These are phyloP conservation scores for Drosophila subquinaria DNA, from an alignment of 2,888 invertebrate species.

Conservation along the genomic window DNA sequence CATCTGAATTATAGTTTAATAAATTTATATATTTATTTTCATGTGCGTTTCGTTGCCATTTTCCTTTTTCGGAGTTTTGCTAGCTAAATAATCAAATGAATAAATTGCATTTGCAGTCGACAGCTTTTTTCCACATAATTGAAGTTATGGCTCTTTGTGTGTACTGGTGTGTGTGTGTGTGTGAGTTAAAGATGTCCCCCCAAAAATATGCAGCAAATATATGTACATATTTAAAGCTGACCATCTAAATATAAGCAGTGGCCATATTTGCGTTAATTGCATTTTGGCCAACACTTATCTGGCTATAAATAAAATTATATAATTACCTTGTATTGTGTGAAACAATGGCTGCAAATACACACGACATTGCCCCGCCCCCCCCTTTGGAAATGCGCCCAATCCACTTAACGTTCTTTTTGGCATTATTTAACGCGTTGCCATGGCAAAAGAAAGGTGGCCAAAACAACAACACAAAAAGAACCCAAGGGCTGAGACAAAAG, in stretches of 20 bases:
- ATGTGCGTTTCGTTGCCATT: slow-evolving; percentile 19
- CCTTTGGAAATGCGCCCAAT: slow-evolving; percentile 40
- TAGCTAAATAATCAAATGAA: slow-evolving; percentile 57
- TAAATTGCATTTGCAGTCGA: slow-evolving; percentile 42
- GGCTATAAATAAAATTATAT: slow-evolving; percentile 82
- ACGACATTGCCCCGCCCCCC: neutral
- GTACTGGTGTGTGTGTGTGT: neutral
- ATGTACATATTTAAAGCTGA: neutral
- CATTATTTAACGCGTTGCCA: slow-evolving; percentile 80
- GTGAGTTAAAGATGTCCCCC: slow-evolving; percentile 27
- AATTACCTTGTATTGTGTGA: slow-evolving; percentile 77
- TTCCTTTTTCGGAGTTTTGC: slow-evolving; percentile 2
- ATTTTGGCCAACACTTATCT: slow-evolving; percentile 80
- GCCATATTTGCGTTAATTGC: slow-evolving; percentile 66
- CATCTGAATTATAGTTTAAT: slow-evolving; percentile 79
- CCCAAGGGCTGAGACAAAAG: slow-evolving; percentile 55
- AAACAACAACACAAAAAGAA: slow-evolving; percentile 59
- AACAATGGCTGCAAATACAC: slow-evolving; percentile 35
- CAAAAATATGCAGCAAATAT: slow-evolving; percentile 24
- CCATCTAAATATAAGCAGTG: slow-evolving; percentile 13
- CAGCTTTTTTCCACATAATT: slow-evolving; percentile 46
- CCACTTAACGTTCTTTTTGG: slow-evolving; percentile 75
- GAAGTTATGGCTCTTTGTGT: slow-evolving; percentile 48
- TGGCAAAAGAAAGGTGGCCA: slow-evolving; percentile 70
- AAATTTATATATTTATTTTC: slow-evolving; percentile 71